Evolutionary conservation across 2,113 vertebrate genomes (phyloP), one percentile per base, ranked within the genome.

Genomic region (Cryptomyrus ogoouensis): DNA sequence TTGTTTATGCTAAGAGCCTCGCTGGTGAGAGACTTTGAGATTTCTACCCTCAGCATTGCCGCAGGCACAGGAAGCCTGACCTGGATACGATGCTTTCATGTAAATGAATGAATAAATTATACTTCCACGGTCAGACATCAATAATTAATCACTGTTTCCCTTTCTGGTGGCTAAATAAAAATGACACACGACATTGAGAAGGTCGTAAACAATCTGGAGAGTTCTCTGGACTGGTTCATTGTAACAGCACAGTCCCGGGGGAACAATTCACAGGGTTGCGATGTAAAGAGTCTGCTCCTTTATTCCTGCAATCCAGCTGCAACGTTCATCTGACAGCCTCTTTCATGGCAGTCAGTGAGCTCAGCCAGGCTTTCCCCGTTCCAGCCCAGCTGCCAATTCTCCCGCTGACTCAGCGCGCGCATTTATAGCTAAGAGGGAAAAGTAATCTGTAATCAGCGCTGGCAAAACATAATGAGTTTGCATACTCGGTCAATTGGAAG

Each of bases 11-110:
- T 84, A 80, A 80, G 31, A 39, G 31, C 74, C 35, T 39, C 35
- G 87, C 27, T 15, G 88, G 24, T 12, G 88, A 88, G 56, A 88
- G 56, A 27, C 39, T 47, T 35, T 77, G 85, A 88, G 56, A 31
- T 62, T 44, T 13, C 15, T 5, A 39, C 56, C 56, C 35, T 62
- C 15, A 88, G 31, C 35, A 42, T 44, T 5, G 10, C 52, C 21
- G 27, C 56, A 12, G 87, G 87, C 87, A 46, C 17, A 52, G 85
- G 17, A 42, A 39, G 49, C 10, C 56, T 88, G 87, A 88, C 87
- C 87, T 66, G 87, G 87, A 88, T 58, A 62, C 62, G 39, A 88
- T 46, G 86, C 86, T 50, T 87, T 53, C 86, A 53, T 87, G 87
- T 62, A 62, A 88, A 88, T 66, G 52, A 88, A 88, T 66, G 39